These are phyloP conservation scores for Ciconia maguari DNA, from an alignment of 2,113 vertebrate genomes.

Conservation along the genomic window DNA sequence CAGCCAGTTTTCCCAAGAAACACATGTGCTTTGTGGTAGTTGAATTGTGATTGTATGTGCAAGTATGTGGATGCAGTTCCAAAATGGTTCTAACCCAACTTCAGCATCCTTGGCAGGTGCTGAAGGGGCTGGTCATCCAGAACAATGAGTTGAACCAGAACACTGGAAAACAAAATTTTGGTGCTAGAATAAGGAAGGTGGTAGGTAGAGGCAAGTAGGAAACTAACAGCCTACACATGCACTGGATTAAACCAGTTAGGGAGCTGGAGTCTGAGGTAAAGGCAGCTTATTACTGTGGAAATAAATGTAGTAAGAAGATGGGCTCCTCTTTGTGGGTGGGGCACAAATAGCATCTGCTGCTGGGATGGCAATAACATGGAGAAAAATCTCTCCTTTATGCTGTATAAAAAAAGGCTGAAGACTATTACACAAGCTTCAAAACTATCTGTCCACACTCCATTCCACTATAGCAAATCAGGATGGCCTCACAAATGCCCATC, in stretches of 20 bases:
- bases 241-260: background rate
- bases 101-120: background rate
- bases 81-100: background rate
- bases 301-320: background rate
- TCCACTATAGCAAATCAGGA: background rate
- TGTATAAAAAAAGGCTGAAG: background rate
- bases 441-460: background rate
- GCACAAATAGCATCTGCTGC: background rate
- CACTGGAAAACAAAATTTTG: background rate
- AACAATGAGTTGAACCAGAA: background rate
- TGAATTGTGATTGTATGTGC: background rate
- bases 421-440: background rate
- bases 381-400: background rate
- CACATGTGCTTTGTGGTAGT: background rate
- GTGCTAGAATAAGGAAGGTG: background rate
- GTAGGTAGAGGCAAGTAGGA: background rate
- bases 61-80: background rate
- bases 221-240: background rate
- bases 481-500: background rate
- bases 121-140: background rate
- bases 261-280: background rate
- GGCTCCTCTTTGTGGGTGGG: background rate
- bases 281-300: background rate
- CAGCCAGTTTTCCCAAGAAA: background rate
- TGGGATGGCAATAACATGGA: background rate